A percentile compares a stretch with the other conserved stretches of the same genome.
These are phyloP conservation scores for Cydia fagiglandana DNA, from an alignment of 1,140 invertebrate species.

Conservation along the genomic window DNA sequence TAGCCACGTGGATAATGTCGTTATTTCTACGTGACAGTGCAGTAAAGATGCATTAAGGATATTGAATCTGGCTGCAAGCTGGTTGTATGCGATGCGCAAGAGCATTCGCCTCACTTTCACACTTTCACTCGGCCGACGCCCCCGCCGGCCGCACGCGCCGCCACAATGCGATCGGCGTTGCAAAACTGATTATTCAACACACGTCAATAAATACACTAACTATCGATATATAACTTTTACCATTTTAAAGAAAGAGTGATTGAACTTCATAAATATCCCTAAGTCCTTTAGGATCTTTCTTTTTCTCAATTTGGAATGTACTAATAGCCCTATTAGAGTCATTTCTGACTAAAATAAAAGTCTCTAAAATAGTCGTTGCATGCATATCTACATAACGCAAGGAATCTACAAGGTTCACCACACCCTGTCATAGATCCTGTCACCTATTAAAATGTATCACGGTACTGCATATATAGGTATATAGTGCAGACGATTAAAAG, in stretches of 20 bases:
- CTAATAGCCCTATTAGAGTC: too few species aligned
- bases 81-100: constrained; percentile 47
- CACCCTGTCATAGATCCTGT: too few species aligned
- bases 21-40: neutral
- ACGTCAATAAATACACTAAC: constrained; percentile 33
- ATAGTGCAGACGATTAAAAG: neutral
- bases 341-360: too few species aligned
- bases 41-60: neutral
- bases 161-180: constrained; percentile 56
- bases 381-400: too few species aligned
- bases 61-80: neutral
- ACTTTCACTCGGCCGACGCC: constrained; percentile 75
- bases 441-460: neutral
- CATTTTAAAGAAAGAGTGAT: neutral
- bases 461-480: neutral
- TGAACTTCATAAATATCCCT: neutral
- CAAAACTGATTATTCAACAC: constrained; percentile 72
- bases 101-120: constrained; percentile 74
- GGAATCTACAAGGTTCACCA: too few species aligned
- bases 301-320: neutral
- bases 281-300: neutral
- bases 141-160: constrained; percentile 47
- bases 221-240: neutral
- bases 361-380: too few species aligned
- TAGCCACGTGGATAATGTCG: neutral